These are phyloP conservation scores for Julus scandinavius DNA, from an alignment of 2,888 invertebrate genomes.

Conservation along the genomic window DNA sequence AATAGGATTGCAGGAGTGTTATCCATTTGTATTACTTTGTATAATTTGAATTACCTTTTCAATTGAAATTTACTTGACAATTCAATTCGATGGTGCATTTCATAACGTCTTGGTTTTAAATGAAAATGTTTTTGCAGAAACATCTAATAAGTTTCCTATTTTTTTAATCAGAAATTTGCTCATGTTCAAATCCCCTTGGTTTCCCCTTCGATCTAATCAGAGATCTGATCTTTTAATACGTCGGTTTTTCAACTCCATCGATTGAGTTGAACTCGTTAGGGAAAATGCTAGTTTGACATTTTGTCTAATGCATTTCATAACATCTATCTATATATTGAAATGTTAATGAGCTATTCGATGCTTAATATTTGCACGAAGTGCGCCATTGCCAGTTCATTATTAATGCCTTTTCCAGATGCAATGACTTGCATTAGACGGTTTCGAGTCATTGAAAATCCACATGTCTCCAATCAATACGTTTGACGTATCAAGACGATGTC, in stretches of 20 bases:
- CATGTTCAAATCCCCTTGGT: neutral
- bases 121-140: too few relatives aligned
- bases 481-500: neutral
- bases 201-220: neutral
- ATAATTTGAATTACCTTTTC: too few relatives aligned
- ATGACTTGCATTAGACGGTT: constrained; percentile 13
- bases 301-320: neutral
- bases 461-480: neutral
- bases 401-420: neutral
- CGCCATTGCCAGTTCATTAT: neutral
- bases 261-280: neutral
- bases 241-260: neutral
- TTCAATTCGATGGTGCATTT: too few relatives aligned
- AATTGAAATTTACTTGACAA: too few relatives aligned
- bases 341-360: constrained; percentile 18
- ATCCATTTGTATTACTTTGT: too few relatives aligned
- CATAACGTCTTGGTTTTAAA: too few relatives aligned
- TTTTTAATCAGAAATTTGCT: too few relatives aligned
- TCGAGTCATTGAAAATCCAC: neutral
- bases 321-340: neutral
- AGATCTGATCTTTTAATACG: neutral
- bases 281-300: neutral
- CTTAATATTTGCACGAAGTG: neutral
- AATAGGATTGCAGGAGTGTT: too few relatives aligned
- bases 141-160: too few relatives aligned